Conservation (phyloP, 2,113 vertebrate species). For the Triplophysa rosa region DNA sequence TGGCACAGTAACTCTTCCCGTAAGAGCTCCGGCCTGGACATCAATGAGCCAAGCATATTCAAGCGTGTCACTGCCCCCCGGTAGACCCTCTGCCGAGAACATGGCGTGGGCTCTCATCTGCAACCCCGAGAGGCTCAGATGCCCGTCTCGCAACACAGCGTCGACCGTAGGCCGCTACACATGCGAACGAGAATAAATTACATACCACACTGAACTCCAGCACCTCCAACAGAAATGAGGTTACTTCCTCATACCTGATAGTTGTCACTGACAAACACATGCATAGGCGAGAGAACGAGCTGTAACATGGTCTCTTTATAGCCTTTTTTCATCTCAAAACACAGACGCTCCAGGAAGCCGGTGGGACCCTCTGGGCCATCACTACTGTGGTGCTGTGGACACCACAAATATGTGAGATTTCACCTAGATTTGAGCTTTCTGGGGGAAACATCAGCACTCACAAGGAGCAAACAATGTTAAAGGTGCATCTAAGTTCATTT, state of each 20-base stretch:
- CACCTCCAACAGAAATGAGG: neutral
- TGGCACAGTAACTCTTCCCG: conserved; percentile 88
- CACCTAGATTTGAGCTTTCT: neutral
- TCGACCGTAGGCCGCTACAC: conserved; percentile 85
- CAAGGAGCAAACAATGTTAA: neutral
- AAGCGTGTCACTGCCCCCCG: conserved; percentile 85
- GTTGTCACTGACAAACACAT: conserved; percentile 91
- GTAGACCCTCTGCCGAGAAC: conserved; percentile 93
- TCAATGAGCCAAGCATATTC: conserved; percentile 98
- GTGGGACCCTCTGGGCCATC: conserved; percentile 92
- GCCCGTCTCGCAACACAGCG: conserved; percentile 88
- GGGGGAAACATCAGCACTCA: neutral
- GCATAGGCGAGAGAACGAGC: conserved; percentile 89
- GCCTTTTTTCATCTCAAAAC: conserved; percentile 99
- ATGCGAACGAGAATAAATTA: neutral
- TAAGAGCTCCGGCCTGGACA: conserved; percentile 90
- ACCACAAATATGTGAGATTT: conserved; percentile 22
- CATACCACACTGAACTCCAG: neutral
- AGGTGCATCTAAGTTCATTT: too few relatives aligned
- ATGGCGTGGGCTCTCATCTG: conserved; percentile 96
- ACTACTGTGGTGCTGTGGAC: conserved; percentile 84
- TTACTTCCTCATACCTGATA: conserved; percentile 82
- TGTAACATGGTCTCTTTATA: conserved; percentile 95
- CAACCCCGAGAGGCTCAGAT: conserved; percentile 91
- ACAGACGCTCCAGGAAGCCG: conserved; percentile 90